A percentile compares a stretch with the other conserved stretches of the same genome.
Evolutionary conservation across 2,888 invertebrate species (phyloP).

Genomic region (Drosophila mettleri): DNA sequence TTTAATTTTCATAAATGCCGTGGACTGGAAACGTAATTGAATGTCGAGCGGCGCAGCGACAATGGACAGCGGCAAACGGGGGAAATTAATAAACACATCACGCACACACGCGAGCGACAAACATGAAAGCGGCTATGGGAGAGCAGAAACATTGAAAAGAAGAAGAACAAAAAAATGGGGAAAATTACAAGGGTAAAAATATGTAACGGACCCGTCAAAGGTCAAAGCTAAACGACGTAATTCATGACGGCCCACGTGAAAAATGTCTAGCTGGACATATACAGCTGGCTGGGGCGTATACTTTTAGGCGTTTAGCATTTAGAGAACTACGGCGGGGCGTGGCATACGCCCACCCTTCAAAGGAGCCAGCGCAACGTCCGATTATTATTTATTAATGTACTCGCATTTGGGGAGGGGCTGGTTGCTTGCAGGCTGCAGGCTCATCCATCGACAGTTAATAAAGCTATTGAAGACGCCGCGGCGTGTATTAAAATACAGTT

Average conservation of each 20-base stretch:
- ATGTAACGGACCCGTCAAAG: conserved; percentile 61
- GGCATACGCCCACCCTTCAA: conserved; percentile 9
- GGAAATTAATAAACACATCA: conserved; percentile 72
- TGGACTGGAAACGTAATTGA: conserved; percentile 66
- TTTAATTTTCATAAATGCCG: conserved; percentile 74
- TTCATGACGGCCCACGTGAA: conserved; percentile 40
- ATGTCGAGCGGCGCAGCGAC: conserved; percentile 51
- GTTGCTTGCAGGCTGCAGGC: conserved; percentile 17
- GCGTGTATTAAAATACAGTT: background rate
- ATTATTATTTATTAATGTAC: conserved; percentile 63
- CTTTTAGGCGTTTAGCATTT: conserved; percentile 26
- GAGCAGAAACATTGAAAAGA: background rate
- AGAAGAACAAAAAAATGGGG: conserved; percentile 6
- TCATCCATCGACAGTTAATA: conserved; percentile 36
- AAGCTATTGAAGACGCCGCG: conserved; percentile 34
- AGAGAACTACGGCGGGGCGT: conserved; percentile 17
- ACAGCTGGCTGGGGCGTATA: conserved; percentile 12
- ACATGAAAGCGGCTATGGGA: conserved; percentile 3
- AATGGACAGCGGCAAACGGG: conserved; percentile 35
- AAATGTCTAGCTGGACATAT: background rate
- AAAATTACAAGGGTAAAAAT: conserved; percentile 60
- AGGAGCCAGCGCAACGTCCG: conserved; percentile 11
- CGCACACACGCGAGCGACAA: conserved; percentile 64
- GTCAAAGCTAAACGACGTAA: conserved; percentile 68
- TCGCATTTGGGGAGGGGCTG: background rate